Percentiles rank a stretch among this genome's conserved stretches.
phyloP scores from a whole-genome alignment of 2,888 invertebrate genomes.

The Sphaerophoria taeniata region DNA sequence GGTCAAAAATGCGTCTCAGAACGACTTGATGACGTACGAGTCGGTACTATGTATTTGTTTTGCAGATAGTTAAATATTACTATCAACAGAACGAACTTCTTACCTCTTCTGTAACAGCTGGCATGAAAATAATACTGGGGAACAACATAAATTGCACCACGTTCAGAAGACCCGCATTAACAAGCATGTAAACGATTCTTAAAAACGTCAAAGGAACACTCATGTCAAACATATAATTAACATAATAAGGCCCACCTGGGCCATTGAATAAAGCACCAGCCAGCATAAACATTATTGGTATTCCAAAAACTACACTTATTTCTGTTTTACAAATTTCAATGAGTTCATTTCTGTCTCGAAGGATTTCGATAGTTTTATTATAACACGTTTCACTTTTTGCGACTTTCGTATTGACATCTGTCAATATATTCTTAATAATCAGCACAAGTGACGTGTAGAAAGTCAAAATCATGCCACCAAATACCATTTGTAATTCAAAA shows the following conservation, averaged over 20 bases:
- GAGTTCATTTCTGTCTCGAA: not conserved
- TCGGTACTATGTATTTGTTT: too few species aligned
- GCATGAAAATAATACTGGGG: not conserved
- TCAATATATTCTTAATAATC: not conserved
- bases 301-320: conserved; percentile 13
- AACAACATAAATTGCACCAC: not conserved
- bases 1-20: too few species aligned
- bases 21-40: too few species aligned
- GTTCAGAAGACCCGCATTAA: not conserved
- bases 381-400: not conserved
- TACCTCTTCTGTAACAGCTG: not conserved
- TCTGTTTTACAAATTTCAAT: not conserved
- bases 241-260: not conserved
- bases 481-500: not conserved
- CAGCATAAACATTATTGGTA: not conserved
- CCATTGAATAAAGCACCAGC: not conserved
- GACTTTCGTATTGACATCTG: not conserved
- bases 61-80: too few species aligned
- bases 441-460: not conserved
- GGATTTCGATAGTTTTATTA: not conserved
- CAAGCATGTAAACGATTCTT: not conserved
- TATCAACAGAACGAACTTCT: not conserved
- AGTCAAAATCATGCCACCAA: not conserved
- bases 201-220: not conserved
- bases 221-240: not conserved